Base-by-base conservation (phyloP, 2,888 invertebrate genomes). In the Hyposoter didymator region DNA sequence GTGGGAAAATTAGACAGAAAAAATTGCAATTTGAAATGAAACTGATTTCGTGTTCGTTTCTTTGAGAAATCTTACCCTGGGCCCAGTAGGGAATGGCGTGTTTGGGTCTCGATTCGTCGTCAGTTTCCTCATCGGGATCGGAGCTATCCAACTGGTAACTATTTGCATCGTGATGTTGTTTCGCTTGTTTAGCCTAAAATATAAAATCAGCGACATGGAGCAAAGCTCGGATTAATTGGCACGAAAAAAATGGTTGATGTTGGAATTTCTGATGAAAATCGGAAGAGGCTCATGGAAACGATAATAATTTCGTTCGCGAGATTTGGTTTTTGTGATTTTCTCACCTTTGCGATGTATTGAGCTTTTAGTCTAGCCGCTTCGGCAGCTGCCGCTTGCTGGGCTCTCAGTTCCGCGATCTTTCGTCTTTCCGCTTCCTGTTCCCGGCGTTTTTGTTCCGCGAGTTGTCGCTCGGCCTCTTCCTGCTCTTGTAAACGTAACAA, bases 391-490 rank as follows among this genome's bases (percentile, higher is more conserved):
- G 89, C 87, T 91, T 94, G 91, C 93, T 95, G 89, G 85, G 90
- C 89, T 89, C 92, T 89, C 17, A 86, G 82, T 87, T 93, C 92
- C 6, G 88, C 88, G 78, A 90, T 88, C 76, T 88, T 91, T 39
- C 92, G 91, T 83, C 88, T 91, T 72, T 94, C 93, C 62, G 94
- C 49, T 94, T 95, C 90, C 79, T 92, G 91, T 84, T 94, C 92
- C 10, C 91, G 90, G 39, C 91, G 91, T 81, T 90, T 92, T 78
- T 93, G 92, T 76, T 94, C 94, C 10, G 91, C 92, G n/a, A 93
- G 89, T 59, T 89, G 75, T 52, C 91, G 90, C 78, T 93, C 93
- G 6, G 90, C 89, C 84, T 93, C 94, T 86, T 94, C 93, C 84
- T 92, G 92, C 78, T 94, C 94, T 47, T 91, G 91, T 70, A 92